These are phyloP conservation scores for Ibycter americanus DNA, from an alignment of 2,797 vertebrate species.

Conservation along the genomic window DNA sequence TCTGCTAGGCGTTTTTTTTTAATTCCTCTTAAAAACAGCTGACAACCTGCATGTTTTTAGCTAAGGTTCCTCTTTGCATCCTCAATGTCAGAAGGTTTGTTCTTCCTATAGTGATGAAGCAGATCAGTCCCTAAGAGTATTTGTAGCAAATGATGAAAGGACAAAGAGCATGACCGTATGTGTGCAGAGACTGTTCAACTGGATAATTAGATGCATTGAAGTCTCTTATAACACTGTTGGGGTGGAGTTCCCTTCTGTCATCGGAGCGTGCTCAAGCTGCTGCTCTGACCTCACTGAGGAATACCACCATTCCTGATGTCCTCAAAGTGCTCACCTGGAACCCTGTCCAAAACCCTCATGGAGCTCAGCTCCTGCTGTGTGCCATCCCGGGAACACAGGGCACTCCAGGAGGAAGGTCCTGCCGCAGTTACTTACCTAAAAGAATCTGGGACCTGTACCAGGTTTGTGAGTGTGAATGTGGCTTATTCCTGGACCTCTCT, in stretches of 20 bases:
- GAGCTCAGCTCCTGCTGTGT: background rate
- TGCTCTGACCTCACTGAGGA: background rate
- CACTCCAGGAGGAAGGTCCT: background rate
- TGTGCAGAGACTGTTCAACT: background rate
- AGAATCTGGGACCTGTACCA: background rate
- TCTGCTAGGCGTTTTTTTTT: background rate
- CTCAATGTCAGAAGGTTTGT: background rate
- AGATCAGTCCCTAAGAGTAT: background rate
- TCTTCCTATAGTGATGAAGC: background rate
- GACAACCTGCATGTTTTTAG: background rate
- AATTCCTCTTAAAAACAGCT: background rate
- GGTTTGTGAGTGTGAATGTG: background rate
- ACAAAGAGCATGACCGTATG: background rate
- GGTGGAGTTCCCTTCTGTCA: background rate
- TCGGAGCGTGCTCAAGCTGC: background rate
- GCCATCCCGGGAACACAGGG: fast-evolving
- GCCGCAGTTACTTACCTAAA: background rate
- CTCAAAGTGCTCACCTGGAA: background rate
- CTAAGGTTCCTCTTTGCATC: background rate
- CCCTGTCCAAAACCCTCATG: background rate
- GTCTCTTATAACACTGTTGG: background rate
- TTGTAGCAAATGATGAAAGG: background rate
- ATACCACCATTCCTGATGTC: background rate
- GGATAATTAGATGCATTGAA: background rate
- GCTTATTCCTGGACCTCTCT: background rate